phyloP scores from a whole-genome alignment of 2,888 invertebrate species.

The Venustoraphidia nigricollis region DNA sequence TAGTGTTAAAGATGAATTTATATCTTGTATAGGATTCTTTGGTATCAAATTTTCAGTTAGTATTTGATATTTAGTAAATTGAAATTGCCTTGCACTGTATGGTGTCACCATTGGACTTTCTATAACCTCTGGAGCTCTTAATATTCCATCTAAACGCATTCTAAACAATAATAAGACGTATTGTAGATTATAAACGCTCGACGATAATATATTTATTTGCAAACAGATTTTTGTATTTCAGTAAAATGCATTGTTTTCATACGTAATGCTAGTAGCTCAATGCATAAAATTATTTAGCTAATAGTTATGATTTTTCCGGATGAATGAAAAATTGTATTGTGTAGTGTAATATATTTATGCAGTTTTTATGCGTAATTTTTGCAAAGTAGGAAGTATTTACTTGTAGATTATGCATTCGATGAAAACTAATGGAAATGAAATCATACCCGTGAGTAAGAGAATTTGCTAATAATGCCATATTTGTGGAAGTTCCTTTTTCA shows the following conservation, averaged over 20 bases:
- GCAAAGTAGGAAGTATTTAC: too few relatives aligned
- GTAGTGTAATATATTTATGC: too few relatives aligned
- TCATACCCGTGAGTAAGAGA: slow-evolving; percentile 40
- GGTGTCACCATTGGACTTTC: slow-evolving; percentile 37
- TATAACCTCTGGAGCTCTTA: slow-evolving; percentile 29
- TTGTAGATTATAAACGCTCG: not conserved
- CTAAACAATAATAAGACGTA: slow-evolving; percentile 23
- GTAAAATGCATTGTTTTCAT: too few relatives aligned
- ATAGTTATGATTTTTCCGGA: too few relatives aligned
- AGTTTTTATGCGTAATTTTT: too few relatives aligned
- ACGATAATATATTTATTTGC: too few relatives aligned
- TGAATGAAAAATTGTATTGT: too few relatives aligned
- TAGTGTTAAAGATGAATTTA: slow-evolving; percentile 22
- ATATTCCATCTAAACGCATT: slow-evolving; percentile 43
- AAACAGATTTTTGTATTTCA: too few relatives aligned
- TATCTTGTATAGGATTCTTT: slow-evolving; percentile 23
- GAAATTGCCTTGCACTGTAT: slow-evolving; percentile 39
- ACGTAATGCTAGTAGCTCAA: too few relatives aligned
- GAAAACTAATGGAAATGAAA: not conserved
- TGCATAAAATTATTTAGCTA: too few relatives aligned
- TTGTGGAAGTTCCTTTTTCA: slow-evolving; percentile 29
- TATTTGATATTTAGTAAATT: slow-evolving; percentile 41
- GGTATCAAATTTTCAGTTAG: slow-evolving; percentile 42
- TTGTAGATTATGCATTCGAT: too few relatives aligned
- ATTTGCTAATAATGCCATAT: slow-evolving; percentile 38